Conservation (phyloP, 1,140 invertebrate species). For the Oncopeltus fasciatus region DNA sequence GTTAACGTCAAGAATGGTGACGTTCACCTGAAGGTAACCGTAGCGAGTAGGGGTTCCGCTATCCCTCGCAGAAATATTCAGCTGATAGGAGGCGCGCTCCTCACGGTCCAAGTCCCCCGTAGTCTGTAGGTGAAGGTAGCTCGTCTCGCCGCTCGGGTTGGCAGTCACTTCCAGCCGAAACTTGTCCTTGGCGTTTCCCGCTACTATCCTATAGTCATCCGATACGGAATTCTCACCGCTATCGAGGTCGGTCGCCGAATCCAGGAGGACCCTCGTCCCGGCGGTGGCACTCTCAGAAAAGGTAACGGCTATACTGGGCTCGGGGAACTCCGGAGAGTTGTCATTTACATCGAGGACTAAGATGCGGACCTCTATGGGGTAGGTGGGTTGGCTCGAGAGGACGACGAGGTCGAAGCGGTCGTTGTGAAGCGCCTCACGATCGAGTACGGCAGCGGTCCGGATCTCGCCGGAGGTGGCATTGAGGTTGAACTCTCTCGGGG, state of each 20-base stretch:
- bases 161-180: conserved; percentile 73
- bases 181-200: conserved; percentile 72
- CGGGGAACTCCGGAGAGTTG: conserved; percentile 78
- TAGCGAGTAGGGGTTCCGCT: conserved; percentile 62
- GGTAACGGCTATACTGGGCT: conserved; percentile 64
- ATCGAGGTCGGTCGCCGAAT: conserved; percentile 76
- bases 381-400: conserved; percentile 79
- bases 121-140: conserved; percentile 79
- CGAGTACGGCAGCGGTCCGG: conserved; percentile 59
- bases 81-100: conserved; percentile 58
- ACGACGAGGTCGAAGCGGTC: conserved; percentile 80
- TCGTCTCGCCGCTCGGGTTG: conserved; percentile 74
- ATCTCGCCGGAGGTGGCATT: conserved; percentile 71
- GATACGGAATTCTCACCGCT: conserved; percentile 70
- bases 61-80: conserved; percentile 82
- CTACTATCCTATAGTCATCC: conserved; percentile 75
- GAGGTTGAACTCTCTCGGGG: conserved; percentile 63
- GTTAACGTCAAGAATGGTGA: conserved; percentile 82
- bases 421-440: conserved; percentile 57
- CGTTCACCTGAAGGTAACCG: conserved; percentile 78
- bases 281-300: conserved; percentile 82
- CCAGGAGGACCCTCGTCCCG: conserved; percentile 69
- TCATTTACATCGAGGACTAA: conserved; percentile 77
- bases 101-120: conserved; percentile 81
- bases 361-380: conserved; percentile 81